Conservation (phyloP, 2,888 invertebrate species). For the Andrena chrysosceles region DNA sequence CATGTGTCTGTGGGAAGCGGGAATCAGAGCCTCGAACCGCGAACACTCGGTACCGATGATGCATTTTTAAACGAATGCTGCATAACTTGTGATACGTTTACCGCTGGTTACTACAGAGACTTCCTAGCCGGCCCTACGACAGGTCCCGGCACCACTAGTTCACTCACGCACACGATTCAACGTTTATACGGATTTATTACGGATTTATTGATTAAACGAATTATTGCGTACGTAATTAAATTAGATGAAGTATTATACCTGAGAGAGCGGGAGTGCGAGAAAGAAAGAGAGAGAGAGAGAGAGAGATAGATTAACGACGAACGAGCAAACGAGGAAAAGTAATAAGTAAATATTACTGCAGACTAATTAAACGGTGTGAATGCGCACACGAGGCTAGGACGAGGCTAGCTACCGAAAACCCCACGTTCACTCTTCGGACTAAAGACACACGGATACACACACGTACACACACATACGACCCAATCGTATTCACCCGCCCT, state of each 20-base stretch:
- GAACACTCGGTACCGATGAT: conserved; percentile 78
- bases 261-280: conserved; percentile 5
- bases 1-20: neutral
- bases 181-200: conserved; percentile 82
- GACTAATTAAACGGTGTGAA: conserved; percentile 66
- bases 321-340: conserved; percentile 35
- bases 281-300: conserved; percentile 7
- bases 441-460: conserved; percentile 46
- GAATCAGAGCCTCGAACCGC: conserved; percentile 65
- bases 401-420: conserved; percentile 83
- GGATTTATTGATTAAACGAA: conserved; percentile 82
- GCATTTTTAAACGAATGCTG: conserved; percentile 83
- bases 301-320: conserved; percentile 44
- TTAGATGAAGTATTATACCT: conserved; percentile 73
- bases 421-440: conserved; percentile 74
- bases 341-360: conserved; percentile 42
- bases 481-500: conserved; percentile 78
- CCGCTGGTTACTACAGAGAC: conserved; percentile 85
- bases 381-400: conserved; percentile 84
- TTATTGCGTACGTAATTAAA: conserved; percentile 81
- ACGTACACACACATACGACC: conserved; percentile 62
- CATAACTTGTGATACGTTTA: conserved; percentile 85
- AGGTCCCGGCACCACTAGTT: conserved; percentile 83
- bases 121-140: conserved; percentile 82
- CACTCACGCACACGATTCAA: conserved; percentile 85